Evolutionary conservation across 2,888 invertebrate genomes (phyloP), one percentile per base, ranked within the genome.

Genomic region (Lamproptera curius): DNA sequence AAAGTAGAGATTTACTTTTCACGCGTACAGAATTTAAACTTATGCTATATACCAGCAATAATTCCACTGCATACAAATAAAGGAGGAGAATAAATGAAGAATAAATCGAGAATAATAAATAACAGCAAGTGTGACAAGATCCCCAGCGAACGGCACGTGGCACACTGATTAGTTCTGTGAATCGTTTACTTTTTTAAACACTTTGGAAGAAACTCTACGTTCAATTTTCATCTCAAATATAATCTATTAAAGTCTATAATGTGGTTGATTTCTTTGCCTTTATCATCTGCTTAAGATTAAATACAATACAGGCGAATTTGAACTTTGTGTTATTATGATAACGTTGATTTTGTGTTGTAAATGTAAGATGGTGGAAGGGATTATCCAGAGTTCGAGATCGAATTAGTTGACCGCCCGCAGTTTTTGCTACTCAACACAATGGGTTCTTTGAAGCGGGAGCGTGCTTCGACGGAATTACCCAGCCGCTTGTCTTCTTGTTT

Each of bases 381-480:
- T 70, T 69, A 73, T 70, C 61, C 70, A 46, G 51, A 62, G 66
- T 72, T 73, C 63, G 67, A 71, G 70, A 76, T 76, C 67, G 70
- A 80, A 83, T 84, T 82, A 79, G 74, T 67, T 75, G 82, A 85
- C 80, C 82, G 57, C 84, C 84, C 70, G 76, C 61, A 68, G 84
- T 74, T 82, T 78, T 77, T 81, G 81, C 79, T 81, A 76, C 76
- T 81, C 73, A 68, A 73, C 72, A 80, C 76, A 80, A 82, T 78
- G 63, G 72, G 62, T 72, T 70, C 59, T 63, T 63, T 64, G 63
- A 59, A 68, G 66, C 65, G 67, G 67, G 65, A 68, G 63, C 62
- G 70, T 70, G 70, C 63, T 63, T 59, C 57, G 58, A 56, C 59
- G 51, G 65, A 74, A 76, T 78, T 76, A 71, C 71, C 69, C 65